Evolutionary conservation across 2,113 vertebrate species (phyloP).

Genomic region (zebrafish (Danio rerio)): DNA sequence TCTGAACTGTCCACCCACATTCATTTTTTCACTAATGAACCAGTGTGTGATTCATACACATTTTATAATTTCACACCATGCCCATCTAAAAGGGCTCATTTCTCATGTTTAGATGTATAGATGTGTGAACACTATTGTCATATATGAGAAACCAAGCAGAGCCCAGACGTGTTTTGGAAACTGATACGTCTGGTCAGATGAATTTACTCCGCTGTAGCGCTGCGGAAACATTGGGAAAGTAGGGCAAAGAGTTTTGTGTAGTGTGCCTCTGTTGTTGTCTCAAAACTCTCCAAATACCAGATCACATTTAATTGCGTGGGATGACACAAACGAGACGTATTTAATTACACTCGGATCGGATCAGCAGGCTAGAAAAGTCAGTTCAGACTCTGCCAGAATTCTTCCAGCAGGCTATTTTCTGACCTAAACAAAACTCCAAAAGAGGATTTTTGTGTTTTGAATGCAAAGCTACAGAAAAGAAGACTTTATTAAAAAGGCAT

Average conservation of each 20-base stretch:
- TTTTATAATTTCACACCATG: conserved; percentile 55
- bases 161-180: neutral
- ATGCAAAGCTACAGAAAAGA: conserved; percentile 4
- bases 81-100: conserved; percentile 36
- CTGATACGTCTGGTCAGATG: neutral
- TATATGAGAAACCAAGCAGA: neutral
- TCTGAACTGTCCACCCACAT: conserved; percentile 70
- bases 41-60: conserved; percentile 58
- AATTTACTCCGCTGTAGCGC: neutral
- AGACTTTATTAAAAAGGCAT: neutral
- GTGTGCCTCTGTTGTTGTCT: conserved; percentile 4
- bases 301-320: conserved; percentile 1
- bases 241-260: neutral
- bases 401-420: conserved; percentile 12
- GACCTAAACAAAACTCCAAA: conserved; percentile 29
- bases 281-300: neutral
- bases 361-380: conserved; percentile 19
- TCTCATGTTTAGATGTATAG: neutral
- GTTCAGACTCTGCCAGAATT: conserved; percentile 26
- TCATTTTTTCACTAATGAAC: conserved; percentile 70
- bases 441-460: conserved; percentile 21
- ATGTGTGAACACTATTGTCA: neutral
- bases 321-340: neutral
- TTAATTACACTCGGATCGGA: conserved; percentile 16
- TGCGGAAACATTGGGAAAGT: neutral